Evolutionary conservation across 2,888 invertebrate species (phyloP), one percentile per base, ranked within the genome.

Genomic region (Synergus gifuensis): DNA sequence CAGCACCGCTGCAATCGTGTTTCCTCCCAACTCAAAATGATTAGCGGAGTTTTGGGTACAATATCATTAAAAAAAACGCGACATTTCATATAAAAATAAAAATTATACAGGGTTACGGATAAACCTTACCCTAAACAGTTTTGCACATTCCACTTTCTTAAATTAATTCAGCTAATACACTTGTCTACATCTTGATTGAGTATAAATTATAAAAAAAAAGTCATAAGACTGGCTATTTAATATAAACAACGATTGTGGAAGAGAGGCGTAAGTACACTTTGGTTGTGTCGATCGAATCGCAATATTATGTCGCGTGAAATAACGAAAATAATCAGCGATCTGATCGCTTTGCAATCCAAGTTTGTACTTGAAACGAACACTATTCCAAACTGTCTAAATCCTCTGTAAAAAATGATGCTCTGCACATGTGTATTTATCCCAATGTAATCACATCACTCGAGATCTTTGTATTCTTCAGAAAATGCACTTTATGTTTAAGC

Each of bases 21-120:
- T 46, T 42, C 40, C 66, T 40, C 46, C 14, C 16, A 54, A 28
- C 60, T 40, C 28, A 64, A 64, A 63, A 77, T 5, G 9, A 78
- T 67, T 73, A 42, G 58, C 42, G 58, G 40, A 60, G 16, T 14
- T 78, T 14, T 44, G 16, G 54, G 18, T 36, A 76, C 64, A 79
- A 64, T 42, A 79, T 44, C n/a, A 28, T 42, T 69, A 62, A 54
- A 77, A 69, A 69, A 69, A 49, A 40, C 76, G 76, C 62, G 54
- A 78, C 28, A 16, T 79, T 69, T 85, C 49, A 54, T 87, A 85
- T 83, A 88, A 88, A 88, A 86, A 87, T 87, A 86, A 86, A 84
- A 80, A 79, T 78, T 79, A 83, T 83, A 82, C 76, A 79, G 78
- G 81, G 64, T 78, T 85, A 81, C 78, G 62, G 80, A 79, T 54